phyloP scores from a whole-genome alignment of 2,888 invertebrate genomes.

The Troglohyphantes excavatus region DNA sequence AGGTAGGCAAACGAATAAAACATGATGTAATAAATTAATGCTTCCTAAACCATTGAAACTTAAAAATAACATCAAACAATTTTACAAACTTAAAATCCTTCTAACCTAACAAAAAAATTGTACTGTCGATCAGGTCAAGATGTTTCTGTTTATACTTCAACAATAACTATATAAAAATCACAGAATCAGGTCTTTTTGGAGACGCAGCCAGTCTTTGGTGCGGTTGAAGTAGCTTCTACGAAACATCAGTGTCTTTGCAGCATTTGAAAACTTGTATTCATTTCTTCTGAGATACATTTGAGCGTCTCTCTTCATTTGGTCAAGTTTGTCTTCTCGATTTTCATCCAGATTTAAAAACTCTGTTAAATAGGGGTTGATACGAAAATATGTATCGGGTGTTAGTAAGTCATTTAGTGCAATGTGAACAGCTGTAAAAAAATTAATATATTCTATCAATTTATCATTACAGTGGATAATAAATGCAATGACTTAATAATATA shows the following conservation, averaged over 20 bases:
- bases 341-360: constrained; percentile 91
- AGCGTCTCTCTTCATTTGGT: constrained; percentile 89
- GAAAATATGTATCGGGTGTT: constrained; percentile 88
- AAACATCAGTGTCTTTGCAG: constrained; percentile 80
- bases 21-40: too few species aligned
- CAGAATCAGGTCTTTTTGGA: constrained; percentile 44
- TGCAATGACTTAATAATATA: too few species aligned
- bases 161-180: constrained; percentile 25
- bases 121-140: too few species aligned
- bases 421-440: constrained; percentile 87
- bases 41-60: too few species aligned
- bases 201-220: constrained; percentile 69
- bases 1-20: too few species aligned
- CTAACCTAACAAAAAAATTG: not conserved
- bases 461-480: not conserved
- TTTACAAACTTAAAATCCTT: not conserved
- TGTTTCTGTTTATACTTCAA: too few species aligned
- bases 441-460: not conserved
- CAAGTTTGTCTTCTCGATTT: constrained; percentile 88
- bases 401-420: constrained; percentile 89
- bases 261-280: constrained; percentile 86
- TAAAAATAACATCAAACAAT: not conserved
- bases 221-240: constrained; percentile 54
- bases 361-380: constrained; percentile 94
- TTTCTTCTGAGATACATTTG: constrained; percentile 91